Base-by-base conservation (phyloP, 2,888 invertebrate genomes). In the Bimastos eiseni region DNA sequence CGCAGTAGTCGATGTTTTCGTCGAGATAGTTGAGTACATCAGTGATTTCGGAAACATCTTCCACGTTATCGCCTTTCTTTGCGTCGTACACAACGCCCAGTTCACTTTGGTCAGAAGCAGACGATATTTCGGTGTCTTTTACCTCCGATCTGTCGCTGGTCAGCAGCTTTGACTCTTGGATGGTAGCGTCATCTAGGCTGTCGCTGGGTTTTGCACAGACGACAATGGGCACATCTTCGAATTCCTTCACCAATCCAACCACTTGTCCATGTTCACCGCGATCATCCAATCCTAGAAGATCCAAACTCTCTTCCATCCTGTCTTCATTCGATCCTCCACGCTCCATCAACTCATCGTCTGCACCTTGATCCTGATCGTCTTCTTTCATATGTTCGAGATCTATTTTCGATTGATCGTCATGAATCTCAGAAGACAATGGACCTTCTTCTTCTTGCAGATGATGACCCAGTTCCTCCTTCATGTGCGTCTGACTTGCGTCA, bases 11-110 rank as follows among this genome's bases (percentile, higher is more conserved):
- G 90, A 90, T 89, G 89, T 70, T 90, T n/a, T 90, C 88, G 24
- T 90, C 90, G 37, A 90, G 83, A 41, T 89, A 90, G 41, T 90
- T 70, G 83, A 90, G 38, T 30, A 38, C 90, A 13, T 90, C 90
- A 24, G 44, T 88, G 13, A 90, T 36, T 34, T 86, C 86, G 17
- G 44, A 89, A 21, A 33, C 0, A 37, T 41, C 70, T 70, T 70
- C 70, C 70, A n/a, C n/a, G 0, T 6, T n/a, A n/a, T 70, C 13
- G 6, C n/a, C 70, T 70, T n/a, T 30, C 49, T 49, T 49, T 15
- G 21, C 30, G 17, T n/a, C 30, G 13, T 2, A 44, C 33, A 49
- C 24, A 1, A 49, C 49, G 24, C 24, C 15, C 11, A n/a, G 55
- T 3, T 55, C 55, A 3, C 5, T n/a, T 70, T n/a, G 70, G 17